Evolutionary conservation across 2,113 vertebrate genomes (phyloP), one percentile per base, ranked within the genome.

Genomic region (Ranitomeya variabilis): DNA sequence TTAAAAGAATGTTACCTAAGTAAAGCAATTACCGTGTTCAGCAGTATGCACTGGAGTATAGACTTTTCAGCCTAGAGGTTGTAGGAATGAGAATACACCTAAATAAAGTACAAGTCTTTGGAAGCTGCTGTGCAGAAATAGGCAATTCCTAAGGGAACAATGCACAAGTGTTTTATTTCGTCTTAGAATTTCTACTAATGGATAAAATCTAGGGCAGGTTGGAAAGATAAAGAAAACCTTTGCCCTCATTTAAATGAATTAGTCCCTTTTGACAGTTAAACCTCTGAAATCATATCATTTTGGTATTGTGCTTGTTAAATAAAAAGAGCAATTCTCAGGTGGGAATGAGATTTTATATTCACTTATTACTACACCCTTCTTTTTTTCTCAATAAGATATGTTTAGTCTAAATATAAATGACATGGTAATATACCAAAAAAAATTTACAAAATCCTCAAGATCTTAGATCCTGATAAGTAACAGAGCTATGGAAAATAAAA

Each of bases 1-100:
- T 52, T 66, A 78, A 86, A 79, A 79, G 60, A 86, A 86, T 86
- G 85, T 79, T 67, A 79, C 85, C 85, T 86, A 62, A 86, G 85
- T 74, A 79, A 86, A 86, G 19, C 55, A 76, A 77, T 86, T 79
- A 64, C 59, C 78, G 31, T 78, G 85, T 77, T 18, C 73, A 64
- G 55, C 54, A 45, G 64, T 79, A 79, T 66, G 13, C 85, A 52
- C 85, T 51, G 54, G 60, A 59, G 85, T 86, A 77, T 77, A 57
- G 37, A 4, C 59, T 62, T 79, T 51, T 78, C 52, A 54, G 21
- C 85, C 85, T 62, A 79, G 37, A 86, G 60, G 31, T 82, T 45
- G 59, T 66, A 60, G 54, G 54, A 78, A 86, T 6, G n/a, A 79
- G 67, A 55, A 86, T 86, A 23, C 64, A 19, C 13, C 69, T 60